Conservation (phyloP, 2,113 vertebrate genomes). For the Candoia aspera region DNA sequence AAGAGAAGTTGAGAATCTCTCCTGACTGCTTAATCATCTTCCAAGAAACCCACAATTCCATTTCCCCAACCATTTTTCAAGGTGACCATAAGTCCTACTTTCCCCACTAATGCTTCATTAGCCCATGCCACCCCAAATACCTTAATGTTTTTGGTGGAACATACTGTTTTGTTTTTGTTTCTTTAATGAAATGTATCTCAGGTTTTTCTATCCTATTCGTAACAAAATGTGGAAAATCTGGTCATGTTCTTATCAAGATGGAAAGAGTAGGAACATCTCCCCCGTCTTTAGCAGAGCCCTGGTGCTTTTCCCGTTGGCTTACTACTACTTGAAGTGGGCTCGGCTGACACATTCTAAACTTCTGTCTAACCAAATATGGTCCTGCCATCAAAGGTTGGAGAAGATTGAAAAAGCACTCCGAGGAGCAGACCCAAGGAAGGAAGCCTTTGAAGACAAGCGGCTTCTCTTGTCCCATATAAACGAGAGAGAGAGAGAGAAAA, state of each 20-base stretch:
- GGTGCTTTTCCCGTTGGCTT: not conserved
- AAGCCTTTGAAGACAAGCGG: not conserved
- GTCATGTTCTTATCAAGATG: too few species aligned
- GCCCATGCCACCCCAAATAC: not conserved
- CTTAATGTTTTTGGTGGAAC: not conserved
- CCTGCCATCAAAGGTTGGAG: not conserved
- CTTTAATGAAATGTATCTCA: not conserved
- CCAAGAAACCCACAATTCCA: not conserved
- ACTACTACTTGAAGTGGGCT: not conserved
- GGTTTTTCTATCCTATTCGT: not conserved
- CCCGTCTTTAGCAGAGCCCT: not conserved
- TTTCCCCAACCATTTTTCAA: not conserved
- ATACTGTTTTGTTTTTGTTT: not conserved
- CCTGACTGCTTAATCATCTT: not conserved
- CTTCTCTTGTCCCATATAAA: not conserved
- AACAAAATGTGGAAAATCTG: not conserved
- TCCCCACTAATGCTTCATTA: not conserved
- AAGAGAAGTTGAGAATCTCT: not conserved
- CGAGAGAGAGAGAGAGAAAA: not conserved
- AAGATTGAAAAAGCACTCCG: not conserved
- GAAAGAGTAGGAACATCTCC: too few species aligned
- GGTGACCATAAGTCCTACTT: not conserved
- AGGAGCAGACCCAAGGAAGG: not conserved
- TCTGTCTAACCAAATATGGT: not conserved
- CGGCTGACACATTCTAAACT: not conserved